These are phyloP conservation scores for Palaemon carinicauda DNA, from an alignment of 1,140 invertebrate species.

Conservation along the genomic window DNA sequence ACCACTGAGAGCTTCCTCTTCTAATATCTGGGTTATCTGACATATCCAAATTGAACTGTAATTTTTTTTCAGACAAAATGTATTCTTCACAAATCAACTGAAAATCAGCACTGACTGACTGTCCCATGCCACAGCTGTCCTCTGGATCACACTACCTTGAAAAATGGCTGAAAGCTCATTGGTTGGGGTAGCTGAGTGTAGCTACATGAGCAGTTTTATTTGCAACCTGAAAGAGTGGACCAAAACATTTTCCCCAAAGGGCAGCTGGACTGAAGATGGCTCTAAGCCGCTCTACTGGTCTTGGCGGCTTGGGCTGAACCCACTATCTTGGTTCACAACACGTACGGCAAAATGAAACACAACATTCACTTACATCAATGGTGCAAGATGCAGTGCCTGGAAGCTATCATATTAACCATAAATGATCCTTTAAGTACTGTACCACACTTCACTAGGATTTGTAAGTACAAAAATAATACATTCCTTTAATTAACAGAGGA, in stretches of 20 bases:
- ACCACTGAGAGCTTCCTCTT: constrained; percentile 31
- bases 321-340: constrained; percentile 45
- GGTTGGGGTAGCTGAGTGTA: constrained; percentile 17
- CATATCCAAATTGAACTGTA: constrained; percentile 23
- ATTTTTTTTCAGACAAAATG: constrained; percentile 13
- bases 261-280: constrained; percentile 30
- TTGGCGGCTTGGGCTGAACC: constrained; percentile 25
- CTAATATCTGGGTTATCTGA: constrained; percentile 29
- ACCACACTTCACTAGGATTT: constrained; percentile 47
- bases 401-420: not conserved
- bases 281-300: constrained; percentile 24
- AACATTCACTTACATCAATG: constrained; percentile 44
- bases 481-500: not conserved
- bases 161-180: constrained; percentile 9
- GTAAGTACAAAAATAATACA: constrained; percentile 50
- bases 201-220: constrained; percentile 23
- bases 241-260: constrained; percentile 12
- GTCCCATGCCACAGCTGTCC: constrained; percentile 29
- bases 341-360: constrained; percentile 38
- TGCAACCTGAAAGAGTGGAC: constrained; percentile 31
- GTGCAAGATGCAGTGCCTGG: constrained; percentile 30
- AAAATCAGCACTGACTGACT: constrained; percentile 32
- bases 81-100: constrained; percentile 26
- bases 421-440: constrained; percentile 29
- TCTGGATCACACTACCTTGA: constrained; percentile 31